Conservation (phyloP, 2,113 vertebrate genomes). For the Catharus bicknelli region DNA sequence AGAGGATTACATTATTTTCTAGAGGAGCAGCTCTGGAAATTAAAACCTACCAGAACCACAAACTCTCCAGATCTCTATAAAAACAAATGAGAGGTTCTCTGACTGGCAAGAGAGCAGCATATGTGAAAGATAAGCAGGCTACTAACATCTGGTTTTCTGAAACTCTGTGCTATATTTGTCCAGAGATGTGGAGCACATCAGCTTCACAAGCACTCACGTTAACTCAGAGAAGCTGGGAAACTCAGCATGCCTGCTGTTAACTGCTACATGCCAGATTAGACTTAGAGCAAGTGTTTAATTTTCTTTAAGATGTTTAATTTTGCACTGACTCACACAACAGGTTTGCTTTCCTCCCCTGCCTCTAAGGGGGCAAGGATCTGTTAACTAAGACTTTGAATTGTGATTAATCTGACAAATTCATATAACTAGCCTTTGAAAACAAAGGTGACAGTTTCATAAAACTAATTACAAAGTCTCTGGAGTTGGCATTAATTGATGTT, state of each 20-base stretch:
- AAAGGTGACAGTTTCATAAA: not conserved
- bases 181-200: not conserved
- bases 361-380: not conserved
- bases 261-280: not conserved
- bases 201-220: not conserved
- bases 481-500: not conserved
- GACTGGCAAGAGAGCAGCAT: not conserved
- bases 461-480: not conserved
- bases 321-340: not conserved
- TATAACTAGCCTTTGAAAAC: not conserved
- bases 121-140: not conserved
- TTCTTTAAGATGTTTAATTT: not conserved
- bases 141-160: not conserved
- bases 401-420: not conserved
- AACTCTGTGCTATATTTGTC: not conserved
- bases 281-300: not conserved
- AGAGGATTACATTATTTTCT: not conserved
- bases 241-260: not conserved
- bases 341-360: not conserved
- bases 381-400: not conserved
- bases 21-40: not conserved
- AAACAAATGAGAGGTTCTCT: not conserved
- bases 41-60: not conserved
- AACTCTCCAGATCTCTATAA: not conserved
- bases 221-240: not conserved